phyloP scores from a whole-genome alignment of 2,113 vertebrate species.

The Rhineura floridana region DNA sequence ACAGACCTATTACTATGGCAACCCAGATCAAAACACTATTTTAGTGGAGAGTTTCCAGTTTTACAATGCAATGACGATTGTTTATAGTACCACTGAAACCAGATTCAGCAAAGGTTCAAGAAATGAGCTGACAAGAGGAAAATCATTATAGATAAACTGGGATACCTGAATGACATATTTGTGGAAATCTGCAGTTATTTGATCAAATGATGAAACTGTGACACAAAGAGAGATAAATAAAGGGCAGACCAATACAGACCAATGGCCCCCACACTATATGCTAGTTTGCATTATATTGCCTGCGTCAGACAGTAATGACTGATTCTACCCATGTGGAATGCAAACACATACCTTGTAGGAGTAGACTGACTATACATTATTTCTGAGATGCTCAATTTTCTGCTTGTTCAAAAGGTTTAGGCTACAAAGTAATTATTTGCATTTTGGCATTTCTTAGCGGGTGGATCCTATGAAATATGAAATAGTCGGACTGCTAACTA shows the following conservation, averaged over 20 bases:
- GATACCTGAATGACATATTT: constrained; percentile 78
- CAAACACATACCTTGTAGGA: constrained; percentile 31
- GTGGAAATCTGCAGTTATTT: constrained; percentile 79
- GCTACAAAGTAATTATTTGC: constrained; percentile 23
- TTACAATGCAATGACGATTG: constrained; percentile 95
- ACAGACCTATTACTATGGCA: constrained; percentile 94
- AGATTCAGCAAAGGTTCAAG: constrained; percentile 82
- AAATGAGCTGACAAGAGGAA: constrained; percentile 87
- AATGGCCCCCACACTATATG: constrained; percentile 40
- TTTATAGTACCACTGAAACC: constrained; percentile 91
- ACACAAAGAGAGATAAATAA: constrained; percentile 72
- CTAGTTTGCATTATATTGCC: constrained; percentile 50
- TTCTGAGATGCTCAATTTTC: constrained; percentile 38
- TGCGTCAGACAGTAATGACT: constrained; percentile 48
- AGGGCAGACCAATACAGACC: constrained; percentile 52
- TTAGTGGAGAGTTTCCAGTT: constrained; percentile 96
- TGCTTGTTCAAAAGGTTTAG: constrained; percentile 38
- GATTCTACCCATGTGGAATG: constrained; percentile 41
- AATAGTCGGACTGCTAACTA: background rate
- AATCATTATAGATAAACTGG: constrained; percentile 87
- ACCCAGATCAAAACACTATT: constrained; percentile 93
- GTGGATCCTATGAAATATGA: constrained; percentile 23
- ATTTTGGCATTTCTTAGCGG: constrained; percentile 49
- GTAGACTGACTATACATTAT: constrained; percentile 5
- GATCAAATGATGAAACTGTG: constrained; percentile 79